Evolutionary conservation across 2,797 vertebrate genomes (phyloP).

Genomic region (Pachyuromys duprasi): DNA sequence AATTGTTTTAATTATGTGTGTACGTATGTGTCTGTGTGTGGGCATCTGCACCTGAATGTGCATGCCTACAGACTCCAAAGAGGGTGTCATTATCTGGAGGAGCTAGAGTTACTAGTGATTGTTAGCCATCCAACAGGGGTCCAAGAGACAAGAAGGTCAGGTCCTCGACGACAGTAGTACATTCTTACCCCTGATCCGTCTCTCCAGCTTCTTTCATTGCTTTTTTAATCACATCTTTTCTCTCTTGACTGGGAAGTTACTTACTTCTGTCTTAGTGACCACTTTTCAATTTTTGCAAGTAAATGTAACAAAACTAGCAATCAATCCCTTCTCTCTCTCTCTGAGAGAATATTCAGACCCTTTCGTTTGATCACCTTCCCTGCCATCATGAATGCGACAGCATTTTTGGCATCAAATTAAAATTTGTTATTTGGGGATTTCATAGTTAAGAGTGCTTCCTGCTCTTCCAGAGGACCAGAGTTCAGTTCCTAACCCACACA

Average conservation of each 20-base stretch:
- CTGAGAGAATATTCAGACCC: neutral
- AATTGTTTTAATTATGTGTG: neutral
- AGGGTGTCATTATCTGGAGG: neutral
- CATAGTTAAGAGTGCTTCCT: neutral
- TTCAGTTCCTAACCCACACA: neutral
- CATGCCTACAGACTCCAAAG: neutral
- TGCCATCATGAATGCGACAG: neutral
- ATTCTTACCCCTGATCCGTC: neutral
- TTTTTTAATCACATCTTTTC: slow-evolving; percentile 12
- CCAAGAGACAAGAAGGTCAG: no score
- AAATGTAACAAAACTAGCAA: slow-evolving; percentile 25
- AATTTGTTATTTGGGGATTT: neutral
- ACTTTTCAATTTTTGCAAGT: slow-evolving; percentile 51
- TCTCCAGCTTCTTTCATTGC: neutral
- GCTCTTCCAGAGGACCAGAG: neutral
- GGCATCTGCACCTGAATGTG: neutral
- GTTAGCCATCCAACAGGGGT: no score
- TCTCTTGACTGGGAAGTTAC: slow-evolving; percentile 23
- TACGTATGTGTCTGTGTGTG: neutral
- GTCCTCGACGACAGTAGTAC: neutral
- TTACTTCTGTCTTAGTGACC: slow-evolving; percentile 31
- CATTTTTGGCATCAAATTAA: slow-evolving; percentile 23
- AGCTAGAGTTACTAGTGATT: neutral
- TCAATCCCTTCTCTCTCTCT: neutral
- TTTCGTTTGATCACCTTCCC: slow-evolving; percentile 20